Evolutionary conservation across 2,113 vertebrate genomes (phyloP), one percentile per base, ranked within the genome.

Genomic region (Proterorhinus semilunaris): DNA sequence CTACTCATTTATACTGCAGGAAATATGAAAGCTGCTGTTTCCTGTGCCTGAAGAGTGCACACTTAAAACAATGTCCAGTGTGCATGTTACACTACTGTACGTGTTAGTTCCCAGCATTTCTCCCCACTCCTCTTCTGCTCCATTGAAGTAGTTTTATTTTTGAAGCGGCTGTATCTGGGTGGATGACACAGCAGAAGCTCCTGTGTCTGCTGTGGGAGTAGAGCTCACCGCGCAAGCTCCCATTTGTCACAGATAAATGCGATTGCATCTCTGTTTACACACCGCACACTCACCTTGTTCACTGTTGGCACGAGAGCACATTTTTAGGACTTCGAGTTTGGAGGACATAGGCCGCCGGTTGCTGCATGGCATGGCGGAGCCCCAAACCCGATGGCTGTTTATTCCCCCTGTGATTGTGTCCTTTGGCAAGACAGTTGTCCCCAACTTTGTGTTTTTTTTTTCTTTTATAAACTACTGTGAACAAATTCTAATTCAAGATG

Each of bases 211-310:
- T 58, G 11, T 58, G 55, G 55, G 55, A 58, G 6, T 58, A 10
- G 6, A 58, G 68, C 71, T 80, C 49, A 62, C 51, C 69, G 44
- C 1, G 47, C 62, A 66, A n/a, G 52, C 62, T 73, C 68, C 82
- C 45, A 65, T 52, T 80, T 76, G 83, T 78, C 65, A 15, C 69
- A 73, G 68, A 81, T 74, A 68, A 81, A 77, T 71, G 57, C 75
- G 68, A 73, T 64, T 79, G 62, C 68, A 43, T 55, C n/a, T 84
- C 81, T 83, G 65, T 84, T 77, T 50, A 71, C 46, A 49, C 36
- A 68, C 69, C 55, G 62, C 36, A 63, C 42, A 66, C 62, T 65
- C 72, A 71, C 53, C 53, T 51, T 4, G 10, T 68, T 80, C 17
- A 42, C 74, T 42, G 55, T 27, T 42, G 27, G 11, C 12, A 21